Base-by-base conservation (phyloP, 2,888 invertebrate species). In the Macrophya alboannulata region DNA sequence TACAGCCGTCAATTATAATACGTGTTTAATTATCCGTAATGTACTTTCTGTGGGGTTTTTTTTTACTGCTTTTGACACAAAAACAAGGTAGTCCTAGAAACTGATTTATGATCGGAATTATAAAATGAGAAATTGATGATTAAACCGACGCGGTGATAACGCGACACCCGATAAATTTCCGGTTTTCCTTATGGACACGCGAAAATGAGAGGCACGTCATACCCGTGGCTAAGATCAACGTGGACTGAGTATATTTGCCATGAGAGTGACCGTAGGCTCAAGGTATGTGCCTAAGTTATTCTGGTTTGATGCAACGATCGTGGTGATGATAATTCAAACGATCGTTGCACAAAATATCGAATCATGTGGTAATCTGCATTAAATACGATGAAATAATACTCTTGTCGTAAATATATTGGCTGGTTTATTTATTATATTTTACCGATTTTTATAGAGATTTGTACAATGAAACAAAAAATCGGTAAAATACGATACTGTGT, bases 201-300 rank as follows among this genome's bases (percentile, higher is more conserved):
- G n/a, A 55, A 55, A 55, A 55, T 55, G n/a, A 55, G n/a, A 55
- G n/a, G 55, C 55, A n/a, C n/a, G n/a, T 55, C 6, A 55, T 55
- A 10, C 55, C 6, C 55, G n/a, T 55, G 55, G n/a, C 55, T n/a
- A 55, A n/a, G n/a, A 55, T 55, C 55, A n/a, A 8, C 55, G 55
- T 55, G 2, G 55, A 55, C 55, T 55, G 55, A 55, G n/a, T 5
- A 55, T 8, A 55, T n/a, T 55, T n/a, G 55, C 55, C n/a, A 55
- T 1, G 55, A n/a, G 1, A 55, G 55, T 55, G 8, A 6, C n/a
- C 8, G 55, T 55, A n/a, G 6, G 6, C 55, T n/a, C n/a, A 5
- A n/a, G 5, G 55, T 55, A 31, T 31, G 31, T 31, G 2, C 55
- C n/a, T n/a, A 55, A 55, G 55, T 17, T n/a, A 55, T 55, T 55